Conservation (phyloP, 2,113 vertebrate genomes). For the Motacilla alba region DNA sequence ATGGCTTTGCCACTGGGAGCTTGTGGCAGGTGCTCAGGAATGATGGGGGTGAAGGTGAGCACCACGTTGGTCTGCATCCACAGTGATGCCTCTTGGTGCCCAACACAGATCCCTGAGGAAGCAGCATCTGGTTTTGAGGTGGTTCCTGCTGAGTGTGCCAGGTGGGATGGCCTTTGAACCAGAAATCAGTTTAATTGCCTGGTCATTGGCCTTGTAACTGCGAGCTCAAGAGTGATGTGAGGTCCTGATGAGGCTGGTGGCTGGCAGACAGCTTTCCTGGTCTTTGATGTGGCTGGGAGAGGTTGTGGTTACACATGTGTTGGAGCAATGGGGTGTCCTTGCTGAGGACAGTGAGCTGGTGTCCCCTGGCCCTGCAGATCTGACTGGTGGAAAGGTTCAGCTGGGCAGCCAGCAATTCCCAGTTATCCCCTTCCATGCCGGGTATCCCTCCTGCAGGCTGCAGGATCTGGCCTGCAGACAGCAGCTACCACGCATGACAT, state of each 20-base stretch:
- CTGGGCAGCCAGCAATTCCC: rapidly evolving
- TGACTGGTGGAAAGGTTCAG: background rate
- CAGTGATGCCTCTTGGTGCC: background rate
- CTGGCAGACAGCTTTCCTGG: background rate
- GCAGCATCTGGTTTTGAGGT: background rate
- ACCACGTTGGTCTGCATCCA: rapidly evolving
- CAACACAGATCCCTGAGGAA: background rate
- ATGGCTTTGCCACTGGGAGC: rapidly evolving
- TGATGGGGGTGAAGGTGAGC: rapidly evolving
- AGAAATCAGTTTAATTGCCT: background rate
- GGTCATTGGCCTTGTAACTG: rapidly evolving
- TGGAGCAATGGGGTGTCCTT: background rate
- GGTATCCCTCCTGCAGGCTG: background rate
- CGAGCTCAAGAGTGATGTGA: rapidly evolving
- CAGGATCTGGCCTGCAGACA: background rate
- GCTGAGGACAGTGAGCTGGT: rapidly evolving
- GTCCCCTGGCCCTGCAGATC: rapidly evolving
- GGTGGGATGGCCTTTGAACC: background rate
- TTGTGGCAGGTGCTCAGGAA: background rate
- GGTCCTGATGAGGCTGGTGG: background rate
- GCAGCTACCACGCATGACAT: rapidly evolving
- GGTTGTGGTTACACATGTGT: rapidly evolving
- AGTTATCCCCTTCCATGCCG: rapidly evolving
- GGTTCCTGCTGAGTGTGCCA: background rate
- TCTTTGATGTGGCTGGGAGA: background rate